Percentiles rank a stretch among this genome's conserved stretches.
These are phyloP conservation scores for Strix aluco DNA, from an alignment of 2,113 vertebrate species.

Conservation along the genomic window DNA sequence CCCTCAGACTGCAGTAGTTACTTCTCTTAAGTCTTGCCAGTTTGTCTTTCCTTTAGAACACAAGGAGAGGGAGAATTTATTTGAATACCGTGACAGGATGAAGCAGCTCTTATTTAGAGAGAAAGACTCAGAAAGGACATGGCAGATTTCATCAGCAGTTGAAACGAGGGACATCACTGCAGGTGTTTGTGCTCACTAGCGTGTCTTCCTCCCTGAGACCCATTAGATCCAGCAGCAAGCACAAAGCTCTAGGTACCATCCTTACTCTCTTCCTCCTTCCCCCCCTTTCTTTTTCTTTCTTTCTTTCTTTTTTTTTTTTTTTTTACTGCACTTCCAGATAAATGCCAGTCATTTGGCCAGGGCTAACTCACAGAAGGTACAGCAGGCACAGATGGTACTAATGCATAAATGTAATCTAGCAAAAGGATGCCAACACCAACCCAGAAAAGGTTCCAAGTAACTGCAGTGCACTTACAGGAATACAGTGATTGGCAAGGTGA, in stretches of 20 bases:
- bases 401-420: conserved; percentile 99
- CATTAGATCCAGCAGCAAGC: conserved; percentile 69
- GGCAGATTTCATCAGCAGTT: background rate
- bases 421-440: conserved; percentile 89
- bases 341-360: conserved; percentile 96
- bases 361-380: conserved; percentile 93
- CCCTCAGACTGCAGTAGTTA: background rate
- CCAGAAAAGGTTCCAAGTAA: conserved; percentile 91
- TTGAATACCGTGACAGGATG: background rate
- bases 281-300: background rate
- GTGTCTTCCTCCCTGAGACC: conserved; percentile 8
- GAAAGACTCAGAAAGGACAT: background rate
- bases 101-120: background rate
- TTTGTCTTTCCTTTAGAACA: background rate
- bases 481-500: conserved; percentile 82
- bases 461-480: conserved; percentile 86
- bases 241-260: conserved; percentile 77
- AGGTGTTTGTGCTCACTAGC: conserved; percentile 73
- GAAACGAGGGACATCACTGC: conserved; percentile 55
- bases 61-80: background rate
- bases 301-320: background rate
- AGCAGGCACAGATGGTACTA: conserved; percentile 98
- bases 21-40: background rate
- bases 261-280: background rate
- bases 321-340: conserved; percentile 82